Percentiles rank a stretch among this genome's conserved stretches.
Conservation (phyloP, 1,140 invertebrate species). For the Leptinotarsa texana region DNA sequence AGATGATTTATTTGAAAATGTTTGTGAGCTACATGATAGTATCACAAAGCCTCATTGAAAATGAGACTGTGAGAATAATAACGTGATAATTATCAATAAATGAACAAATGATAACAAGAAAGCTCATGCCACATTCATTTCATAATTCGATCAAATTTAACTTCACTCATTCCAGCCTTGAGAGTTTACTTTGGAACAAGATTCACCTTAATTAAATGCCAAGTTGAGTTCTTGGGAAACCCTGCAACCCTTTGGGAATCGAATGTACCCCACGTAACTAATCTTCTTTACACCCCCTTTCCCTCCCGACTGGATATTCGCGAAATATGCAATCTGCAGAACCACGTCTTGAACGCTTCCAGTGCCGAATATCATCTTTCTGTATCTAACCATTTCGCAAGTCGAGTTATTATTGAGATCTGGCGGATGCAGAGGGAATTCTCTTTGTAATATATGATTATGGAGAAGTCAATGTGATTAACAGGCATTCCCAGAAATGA, state of each 20-base stretch:
- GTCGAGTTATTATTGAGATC: not conserved
- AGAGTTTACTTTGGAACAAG: not conserved
- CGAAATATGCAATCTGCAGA: not conserved
- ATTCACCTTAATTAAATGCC: not conserved
- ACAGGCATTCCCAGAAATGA: too few relatives aligned
- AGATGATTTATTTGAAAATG: too few relatives aligned
- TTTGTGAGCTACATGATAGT: too few relatives aligned
- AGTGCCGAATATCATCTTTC: not conserved
- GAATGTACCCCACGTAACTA: not conserved
- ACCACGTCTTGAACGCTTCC: not conserved
- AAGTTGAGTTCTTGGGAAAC: slow-evolving; percentile 2
- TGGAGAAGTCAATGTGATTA: too few relatives aligned
- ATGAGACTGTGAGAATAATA: too few relatives aligned
- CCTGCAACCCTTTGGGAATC: not conserved
- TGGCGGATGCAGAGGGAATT: not conserved
- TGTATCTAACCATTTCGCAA: not conserved
- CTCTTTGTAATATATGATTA: too few relatives aligned
- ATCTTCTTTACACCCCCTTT: not conserved
- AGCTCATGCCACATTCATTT: not conserved
- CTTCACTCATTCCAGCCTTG: not conserved
- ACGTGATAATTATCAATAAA: too few relatives aligned
- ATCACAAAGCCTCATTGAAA: too few relatives aligned
- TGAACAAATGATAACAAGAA: too few relatives aligned
- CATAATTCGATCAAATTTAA: not conserved
- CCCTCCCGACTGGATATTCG: not conserved